These are phyloP conservation scores for Dryas iulia DNA, from an alignment of 1,140 invertebrate species.

Conservation along the genomic window DNA sequence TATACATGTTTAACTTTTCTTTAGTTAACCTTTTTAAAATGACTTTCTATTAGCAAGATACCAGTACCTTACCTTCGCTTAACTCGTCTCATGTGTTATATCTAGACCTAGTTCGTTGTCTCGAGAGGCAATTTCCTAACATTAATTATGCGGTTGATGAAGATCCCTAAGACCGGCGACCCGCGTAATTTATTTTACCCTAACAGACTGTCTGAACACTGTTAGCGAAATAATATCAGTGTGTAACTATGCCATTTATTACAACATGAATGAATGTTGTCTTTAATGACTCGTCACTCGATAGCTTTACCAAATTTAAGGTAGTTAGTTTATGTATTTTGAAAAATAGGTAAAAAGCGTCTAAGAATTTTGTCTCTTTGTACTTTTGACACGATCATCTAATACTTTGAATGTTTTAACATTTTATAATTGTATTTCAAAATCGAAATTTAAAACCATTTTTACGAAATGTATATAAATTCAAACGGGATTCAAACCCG, in stretches of 20 bases:
- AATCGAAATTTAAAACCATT: too few species aligned
- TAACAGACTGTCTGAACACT: constrained; percentile 23
- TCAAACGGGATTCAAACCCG: too few species aligned
- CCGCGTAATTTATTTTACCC: constrained; percentile 50
- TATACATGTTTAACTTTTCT: too few species aligned
- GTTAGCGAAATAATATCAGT: constrained; percentile 22
- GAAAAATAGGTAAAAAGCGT: too few species aligned
- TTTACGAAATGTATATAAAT: too few species aligned
- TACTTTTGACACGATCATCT: too few species aligned
- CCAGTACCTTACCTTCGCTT: neutral
- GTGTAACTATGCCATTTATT: neutral
- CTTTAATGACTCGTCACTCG: neutral
- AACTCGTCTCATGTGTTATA: constrained; percentile 12
- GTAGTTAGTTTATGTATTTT: too few species aligned
- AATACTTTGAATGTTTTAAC: too few species aligned
- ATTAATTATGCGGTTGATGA: constrained; percentile 72
- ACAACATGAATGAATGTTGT: neutral
- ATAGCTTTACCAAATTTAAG: neutral
- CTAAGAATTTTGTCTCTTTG: too few species aligned
- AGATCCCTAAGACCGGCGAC: constrained; percentile 52
- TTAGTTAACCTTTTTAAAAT: too few species aligned
- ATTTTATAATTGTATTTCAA: too few species aligned
- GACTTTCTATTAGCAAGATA: neutral
- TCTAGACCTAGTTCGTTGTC: constrained; percentile 28
- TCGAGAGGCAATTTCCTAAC: constrained; percentile 62